A percentile compares a stretch with the other conserved stretches of the same genome.
phyloP scores from a whole-genome alignment of 2,888 invertebrate genomes.

The Melanchra persicariae region DNA sequence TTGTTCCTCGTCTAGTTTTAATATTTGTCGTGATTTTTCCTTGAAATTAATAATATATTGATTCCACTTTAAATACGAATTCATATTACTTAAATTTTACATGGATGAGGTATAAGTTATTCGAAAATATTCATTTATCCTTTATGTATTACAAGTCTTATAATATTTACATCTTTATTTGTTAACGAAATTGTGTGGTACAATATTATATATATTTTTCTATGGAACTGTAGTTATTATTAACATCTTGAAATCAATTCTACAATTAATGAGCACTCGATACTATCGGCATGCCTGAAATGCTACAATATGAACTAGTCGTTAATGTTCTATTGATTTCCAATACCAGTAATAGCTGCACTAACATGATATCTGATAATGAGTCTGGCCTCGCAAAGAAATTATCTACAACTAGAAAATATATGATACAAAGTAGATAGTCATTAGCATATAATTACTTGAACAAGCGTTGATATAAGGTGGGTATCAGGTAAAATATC shows the following conservation, averaged over 20 bases:
- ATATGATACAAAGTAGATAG: constrained; percentile 22
- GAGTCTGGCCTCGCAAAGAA: constrained; percentile 26
- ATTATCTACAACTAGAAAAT: constrained; percentile 24
- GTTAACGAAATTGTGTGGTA: constrained; percentile 75
- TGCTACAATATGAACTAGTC: constrained; percentile 30
- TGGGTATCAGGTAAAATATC: constrained; percentile 70
- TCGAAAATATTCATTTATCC: constrained; percentile 49
- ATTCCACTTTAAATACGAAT: constrained; percentile 54
- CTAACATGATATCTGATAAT: constrained; percentile 50
- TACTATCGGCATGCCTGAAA: constrained; percentile 31
- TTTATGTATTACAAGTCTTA: constrained; percentile 61
- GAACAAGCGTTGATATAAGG: constrained; percentile 64
- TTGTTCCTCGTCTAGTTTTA: constrained; percentile 68
- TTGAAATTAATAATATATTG: constrained; percentile 49
- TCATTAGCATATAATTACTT: constrained; percentile 41
- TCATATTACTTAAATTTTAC: constrained; percentile 45
- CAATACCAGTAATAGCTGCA: constrained; percentile 49
- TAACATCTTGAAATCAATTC: constrained; percentile 68
- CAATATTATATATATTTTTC: constrained; percentile 83
- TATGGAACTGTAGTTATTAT: constrained; percentile 81
- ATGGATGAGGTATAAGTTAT: constrained; percentile 65
- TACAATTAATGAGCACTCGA: constrained; percentile 33
- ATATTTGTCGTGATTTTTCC: constrained; percentile 41
- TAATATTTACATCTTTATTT: constrained; percentile 64
- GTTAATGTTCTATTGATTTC: constrained; percentile 48